Conservation (phyloP, 2,888 invertebrate genomes). For the Drosophila merina region DNA sequence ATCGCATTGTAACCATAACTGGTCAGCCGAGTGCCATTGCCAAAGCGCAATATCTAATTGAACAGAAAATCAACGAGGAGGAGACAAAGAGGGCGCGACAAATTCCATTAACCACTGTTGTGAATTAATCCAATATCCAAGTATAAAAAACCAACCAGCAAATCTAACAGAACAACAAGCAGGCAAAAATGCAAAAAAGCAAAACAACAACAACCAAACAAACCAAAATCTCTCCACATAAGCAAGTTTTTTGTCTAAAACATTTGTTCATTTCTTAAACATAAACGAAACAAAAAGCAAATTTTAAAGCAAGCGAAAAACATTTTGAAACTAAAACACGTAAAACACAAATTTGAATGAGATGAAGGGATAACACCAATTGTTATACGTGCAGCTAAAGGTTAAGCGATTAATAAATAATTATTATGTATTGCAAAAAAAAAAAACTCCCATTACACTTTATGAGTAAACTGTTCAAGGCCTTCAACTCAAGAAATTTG, state of each 20-base stretch:
- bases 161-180: constrained; percentile 37
- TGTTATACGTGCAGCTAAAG: constrained; percentile 39
- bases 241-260: constrained; percentile 44
- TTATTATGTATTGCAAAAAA: constrained; percentile 38
- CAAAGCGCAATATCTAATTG: constrained; percentile 97
- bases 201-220: constrained; percentile 56
- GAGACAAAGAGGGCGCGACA: constrained; percentile 97
- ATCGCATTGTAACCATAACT: constrained; percentile 98
- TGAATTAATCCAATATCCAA: constrained; percentile 76
- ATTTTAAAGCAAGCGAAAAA: constrained; percentile 6
- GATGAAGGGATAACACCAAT: constrained; percentile 45
- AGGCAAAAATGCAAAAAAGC: constrained; percentile 46
- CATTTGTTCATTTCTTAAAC: constrained; percentile 48
- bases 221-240: constrained; percentile 7
- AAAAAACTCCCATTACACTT: constrained; percentile 4
- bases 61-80: constrained; percentile 98
- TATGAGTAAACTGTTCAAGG: constrained; percentile 40
- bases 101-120: constrained; percentile 88
- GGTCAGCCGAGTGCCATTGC: constrained; percentile 94
- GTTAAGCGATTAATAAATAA: constrained; percentile 38
- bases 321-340: constrained; percentile 16
- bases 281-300: constrained; percentile 11
- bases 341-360: constrained; percentile 28
- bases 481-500: constrained; percentile 33
- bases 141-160: constrained; percentile 28